Conservation (phyloP, 1,140 invertebrate species). For the Dolichoris vasculosae region DNA sequence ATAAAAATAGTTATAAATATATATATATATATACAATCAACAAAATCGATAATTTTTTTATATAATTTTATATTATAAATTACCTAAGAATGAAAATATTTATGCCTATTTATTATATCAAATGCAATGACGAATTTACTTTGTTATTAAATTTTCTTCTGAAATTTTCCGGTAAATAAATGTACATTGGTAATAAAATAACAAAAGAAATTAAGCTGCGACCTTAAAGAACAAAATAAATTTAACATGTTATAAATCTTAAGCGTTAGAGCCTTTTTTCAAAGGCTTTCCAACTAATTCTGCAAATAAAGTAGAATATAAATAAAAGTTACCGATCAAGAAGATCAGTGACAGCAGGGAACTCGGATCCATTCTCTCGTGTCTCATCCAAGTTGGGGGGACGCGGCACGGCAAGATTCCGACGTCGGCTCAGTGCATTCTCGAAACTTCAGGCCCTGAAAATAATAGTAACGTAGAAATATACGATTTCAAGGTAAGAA, state of each 20-base stretch:
- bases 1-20: neutral
- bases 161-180: no score
- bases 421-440: slow-evolving; percentile 67
- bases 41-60: neutral
- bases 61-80: no score
- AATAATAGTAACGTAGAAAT: slow-evolving; percentile 49
- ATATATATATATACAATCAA: neutral
- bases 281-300: no score
- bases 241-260: no score
- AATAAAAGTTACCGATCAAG: slow-evolving; percentile 65
- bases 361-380: slow-evolving; percentile 65
- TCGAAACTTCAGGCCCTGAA: slow-evolving; percentile 66
- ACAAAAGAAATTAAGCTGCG: no score
- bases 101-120: no score
- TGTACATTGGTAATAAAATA: no score
- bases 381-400: slow-evolving; percentile 8
- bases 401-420: slow-evolving; percentile 43
- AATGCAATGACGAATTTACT: no score
- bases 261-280: no score
- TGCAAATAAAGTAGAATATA: neutral
- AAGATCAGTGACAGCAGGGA: slow-evolving; percentile 66
- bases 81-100: no score
- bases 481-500: neutral
- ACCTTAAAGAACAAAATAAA: no score
- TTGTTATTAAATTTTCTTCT: no score